Conservation (phyloP, 2,888 invertebrate genomes). For the Punctoribates punctum region DNA sequence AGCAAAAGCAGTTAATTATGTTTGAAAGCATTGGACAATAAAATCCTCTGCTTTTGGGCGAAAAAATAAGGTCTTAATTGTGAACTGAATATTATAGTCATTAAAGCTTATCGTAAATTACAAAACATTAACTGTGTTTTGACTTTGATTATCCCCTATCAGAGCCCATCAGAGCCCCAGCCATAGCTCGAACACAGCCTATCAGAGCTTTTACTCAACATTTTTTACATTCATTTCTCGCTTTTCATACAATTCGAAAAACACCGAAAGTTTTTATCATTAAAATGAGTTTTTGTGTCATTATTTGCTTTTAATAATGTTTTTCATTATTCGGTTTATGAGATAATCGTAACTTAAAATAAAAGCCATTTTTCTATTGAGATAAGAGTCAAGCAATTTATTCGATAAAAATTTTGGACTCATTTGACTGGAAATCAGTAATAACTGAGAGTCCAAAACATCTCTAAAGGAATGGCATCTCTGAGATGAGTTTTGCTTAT, state of each 20-base stretch:
- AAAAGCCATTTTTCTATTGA: no score
- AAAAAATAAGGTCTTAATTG: slow-evolving; percentile 8
- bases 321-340: no score
- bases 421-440: no score
- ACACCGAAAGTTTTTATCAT: no score
- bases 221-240: no score
- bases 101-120: slow-evolving; percentile 28
- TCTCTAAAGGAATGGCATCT: neutral
- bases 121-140: slow-evolving; percentile 17
- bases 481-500: neutral
- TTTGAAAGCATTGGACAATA: neutral
- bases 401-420: no score
- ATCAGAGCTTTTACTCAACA: neutral
- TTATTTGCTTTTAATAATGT: neutral
- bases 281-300: no score
- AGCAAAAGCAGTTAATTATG: slow-evolving; percentile 14
- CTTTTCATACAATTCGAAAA: no score
- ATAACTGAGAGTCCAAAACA: no score
- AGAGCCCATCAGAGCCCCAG: neutral
- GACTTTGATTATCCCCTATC: neutral
- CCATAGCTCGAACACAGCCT: neutral
- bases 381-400: no score
- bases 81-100: neutral
- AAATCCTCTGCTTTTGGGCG: neutral
- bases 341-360: no score